Evolutionary conservation across 2,797 vertebrate genomes (phyloP).

Genomic region (Phoeniculus purpureus): DNA sequence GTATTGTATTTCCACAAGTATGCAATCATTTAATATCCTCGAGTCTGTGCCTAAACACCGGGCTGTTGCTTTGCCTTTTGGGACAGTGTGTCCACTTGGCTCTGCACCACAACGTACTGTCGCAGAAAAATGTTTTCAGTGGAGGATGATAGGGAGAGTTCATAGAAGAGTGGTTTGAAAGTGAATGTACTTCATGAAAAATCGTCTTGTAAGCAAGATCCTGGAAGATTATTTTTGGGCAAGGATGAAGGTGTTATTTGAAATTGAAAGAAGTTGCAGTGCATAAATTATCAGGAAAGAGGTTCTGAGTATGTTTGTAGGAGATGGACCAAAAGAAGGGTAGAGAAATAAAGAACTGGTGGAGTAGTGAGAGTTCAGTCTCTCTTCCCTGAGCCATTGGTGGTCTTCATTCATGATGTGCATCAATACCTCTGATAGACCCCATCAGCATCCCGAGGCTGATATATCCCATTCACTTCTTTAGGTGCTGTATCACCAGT

Average conservation of each 20-base stretch:
- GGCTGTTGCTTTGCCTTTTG: background rate
- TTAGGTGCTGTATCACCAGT: background rate
- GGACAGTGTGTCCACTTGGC: constrained; percentile 48
- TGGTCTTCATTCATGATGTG: background rate
- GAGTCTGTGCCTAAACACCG: background rate
- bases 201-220: constrained; percentile 43
- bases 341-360: background rate
- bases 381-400: background rate
- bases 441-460: background rate
- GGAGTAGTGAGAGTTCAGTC: background rate
- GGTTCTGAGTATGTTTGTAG: constrained; percentile 48
- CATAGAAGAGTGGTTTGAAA: constrained; percentile 7
- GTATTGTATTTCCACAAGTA: background rate
- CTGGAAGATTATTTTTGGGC: constrained; percentile 61
- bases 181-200: constrained; percentile 36
- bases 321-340: constrained; percentile 9
- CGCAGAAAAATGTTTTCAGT: background rate
- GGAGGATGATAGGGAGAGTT: background rate
- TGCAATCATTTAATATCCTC: background rate
- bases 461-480: background rate
- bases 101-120: background rate
- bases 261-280: constrained; percentile 61
- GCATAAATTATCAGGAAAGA: constrained; percentile 56
- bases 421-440: background rate
- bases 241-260: constrained; percentile 58